A percentile compares a stretch with the other conserved stretches of the same genome.
phyloP scores from a whole-genome alignment of 53 echinoderm and acorn worm genomes.

The Mesocentrotus franciscanus region DNA sequence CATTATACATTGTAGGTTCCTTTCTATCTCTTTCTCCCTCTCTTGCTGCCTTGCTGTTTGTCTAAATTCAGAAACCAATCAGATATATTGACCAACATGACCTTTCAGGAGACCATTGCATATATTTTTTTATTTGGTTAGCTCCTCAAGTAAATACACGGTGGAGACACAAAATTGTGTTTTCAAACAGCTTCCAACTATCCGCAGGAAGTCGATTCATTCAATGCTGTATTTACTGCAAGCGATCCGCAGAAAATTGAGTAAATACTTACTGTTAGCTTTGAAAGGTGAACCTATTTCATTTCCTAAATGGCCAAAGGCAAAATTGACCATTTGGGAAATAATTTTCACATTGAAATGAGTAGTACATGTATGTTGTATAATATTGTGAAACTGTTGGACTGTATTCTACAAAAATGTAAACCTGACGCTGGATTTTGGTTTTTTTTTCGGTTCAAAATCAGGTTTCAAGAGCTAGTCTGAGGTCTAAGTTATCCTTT shows the following conservation, averaged over 20 bases:
- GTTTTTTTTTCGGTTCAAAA: too few species aligned
- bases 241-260: background rate
- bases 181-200: slow-evolving; percentile 6
- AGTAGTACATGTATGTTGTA: too few species aligned
- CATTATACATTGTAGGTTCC: background rate
- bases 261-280: background rate
- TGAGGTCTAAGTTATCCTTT: too few species aligned
- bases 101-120: background rate
- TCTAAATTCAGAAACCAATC: background rate
- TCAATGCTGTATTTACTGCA: background rate
- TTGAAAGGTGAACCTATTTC: background rate
- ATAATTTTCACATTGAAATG: background rate
- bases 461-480: too few species aligned
- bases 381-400: too few species aligned
- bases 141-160: background rate
- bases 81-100: background rate
- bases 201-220: background rate
- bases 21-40: background rate
- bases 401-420: too few species aligned
- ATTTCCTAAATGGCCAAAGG: background rate
- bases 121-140: background rate
- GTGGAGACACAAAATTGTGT: slow-evolving; percentile 4
- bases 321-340: background rate
- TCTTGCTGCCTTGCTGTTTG: too few species aligned
- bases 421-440: too few species aligned